A percentile compares a stretch with the other conserved stretches of the same genome.
These are phyloP conservation scores for Callorhinus ursinus DNA, from an alignment of 2,113 vertebrate genomes.

Conservation along the genomic window DNA sequence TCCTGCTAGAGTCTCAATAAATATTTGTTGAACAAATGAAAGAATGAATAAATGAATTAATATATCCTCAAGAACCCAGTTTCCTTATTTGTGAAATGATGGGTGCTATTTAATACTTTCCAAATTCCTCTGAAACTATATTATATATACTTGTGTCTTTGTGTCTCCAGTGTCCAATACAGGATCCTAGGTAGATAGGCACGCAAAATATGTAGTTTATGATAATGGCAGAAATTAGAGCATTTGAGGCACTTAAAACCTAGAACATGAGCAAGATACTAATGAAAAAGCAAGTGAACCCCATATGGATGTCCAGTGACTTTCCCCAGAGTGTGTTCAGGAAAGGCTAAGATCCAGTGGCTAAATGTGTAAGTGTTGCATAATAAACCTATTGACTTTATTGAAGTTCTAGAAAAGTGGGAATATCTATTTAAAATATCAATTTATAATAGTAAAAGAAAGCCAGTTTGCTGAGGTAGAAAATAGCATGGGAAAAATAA, in stretches of 20 bases:
- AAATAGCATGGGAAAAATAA: background rate
- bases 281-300: background rate
- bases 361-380: background rate
- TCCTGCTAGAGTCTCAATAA: background rate
- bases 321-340: background rate
- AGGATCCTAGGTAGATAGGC: background rate
- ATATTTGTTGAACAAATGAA: background rate
- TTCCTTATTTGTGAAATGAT: constrained; percentile 5
- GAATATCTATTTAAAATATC: background rate
- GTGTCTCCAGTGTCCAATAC: background rate
- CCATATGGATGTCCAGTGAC: background rate
- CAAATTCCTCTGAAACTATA: background rate
- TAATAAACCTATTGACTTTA: background rate
- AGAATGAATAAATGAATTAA: background rate
- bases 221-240: background rate
- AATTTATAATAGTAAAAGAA: background rate
- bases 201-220: background rate
- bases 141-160: background rate
- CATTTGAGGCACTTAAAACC: background rate
- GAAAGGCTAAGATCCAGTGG: background rate
- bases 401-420: background rate
- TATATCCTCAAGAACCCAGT: background rate
- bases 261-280: background rate
- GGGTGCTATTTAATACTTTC: background rate
- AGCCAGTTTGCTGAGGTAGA: background rate